Evolutionary conservation across 2,113 vertebrate genomes (phyloP), one percentile per base, ranked within the genome.

Genomic region (Oncorhynchus keta): DNA sequence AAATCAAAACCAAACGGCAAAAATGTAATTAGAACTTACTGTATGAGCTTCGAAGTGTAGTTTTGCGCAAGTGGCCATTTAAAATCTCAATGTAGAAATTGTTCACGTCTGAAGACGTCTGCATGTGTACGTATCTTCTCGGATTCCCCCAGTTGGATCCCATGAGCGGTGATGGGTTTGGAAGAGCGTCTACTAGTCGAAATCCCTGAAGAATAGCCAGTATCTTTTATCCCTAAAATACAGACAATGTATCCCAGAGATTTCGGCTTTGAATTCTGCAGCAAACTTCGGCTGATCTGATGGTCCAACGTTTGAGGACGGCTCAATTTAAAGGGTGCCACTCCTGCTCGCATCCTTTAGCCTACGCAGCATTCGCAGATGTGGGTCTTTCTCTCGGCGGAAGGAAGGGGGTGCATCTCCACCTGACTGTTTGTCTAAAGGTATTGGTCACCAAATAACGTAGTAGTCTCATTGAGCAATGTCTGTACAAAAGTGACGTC

Each of bases 71-170:
- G 0, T 89, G 92, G 68, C 98, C 97, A 0, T 95, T 95, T 0
- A 91, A 74, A 0, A 99, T 97, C 81, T 97, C 96, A 81, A 99
- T 91, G 86, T 98, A 97, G 90, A 95, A 95, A 90, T 95, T 97
- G 91, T 89, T 95, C 30, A 93, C 78, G 1, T 94, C 92, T 20
- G 93, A 92, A 73, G 91, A 92, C 1, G 93, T 92, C 86, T 93
- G 92, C 85, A 94, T 90, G 86, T 99, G 97, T 20, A 92, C 81
- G 81, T 95, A 94, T 81, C 49, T 89, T 68, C 94, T 92, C 59
- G 92, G 91, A 86, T 90, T 93, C 6, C 95, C 94, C 97, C 96
- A 97, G 89, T 86, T 94, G 84, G 94, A 93, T 72, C 90, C 87
- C 3, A 96, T 91, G 79, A 97, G 88, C 0, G 97, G 96, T 28